A percentile compares a stretch with the other conserved stretches of the same genome.
Conservation (phyloP, 2,113 vertebrate species). For the Axis porcinus region DNA sequence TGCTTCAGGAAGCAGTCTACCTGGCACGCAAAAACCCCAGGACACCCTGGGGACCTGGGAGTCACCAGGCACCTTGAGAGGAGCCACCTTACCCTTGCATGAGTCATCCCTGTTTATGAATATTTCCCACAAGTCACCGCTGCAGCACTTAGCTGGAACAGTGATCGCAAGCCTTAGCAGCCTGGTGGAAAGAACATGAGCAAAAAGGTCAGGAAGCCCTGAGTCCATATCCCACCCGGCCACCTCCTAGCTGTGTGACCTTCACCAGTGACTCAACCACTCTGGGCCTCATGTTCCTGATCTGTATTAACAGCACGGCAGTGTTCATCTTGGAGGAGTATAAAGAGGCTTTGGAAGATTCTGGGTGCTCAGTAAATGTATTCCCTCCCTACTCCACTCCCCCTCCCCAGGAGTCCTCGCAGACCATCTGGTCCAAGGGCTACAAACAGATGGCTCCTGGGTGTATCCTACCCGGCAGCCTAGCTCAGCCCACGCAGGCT, state of each 20-base stretch:
- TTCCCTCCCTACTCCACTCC: neutral
- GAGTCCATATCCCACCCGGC: neutral
- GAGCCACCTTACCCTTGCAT: neutral
- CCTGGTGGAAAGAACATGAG: neutral
- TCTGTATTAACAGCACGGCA: neutral
- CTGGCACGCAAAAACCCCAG: neutral
- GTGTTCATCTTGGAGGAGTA: neutral
- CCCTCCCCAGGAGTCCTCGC: neutral
- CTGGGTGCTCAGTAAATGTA: neutral
- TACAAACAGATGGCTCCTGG: slow-evolving; percentile 46
- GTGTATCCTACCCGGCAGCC: neutral
- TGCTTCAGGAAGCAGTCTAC: neutral
- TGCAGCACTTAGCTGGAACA: accelerated
- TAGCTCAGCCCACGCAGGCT: neutral
- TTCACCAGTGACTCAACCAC: neutral
- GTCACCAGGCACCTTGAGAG: neutral
- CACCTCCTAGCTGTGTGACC: neutral
- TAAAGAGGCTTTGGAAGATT: neutral
- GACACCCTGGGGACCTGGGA: neutral
- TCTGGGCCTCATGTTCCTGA: neutral
- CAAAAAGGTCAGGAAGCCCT: neutral
- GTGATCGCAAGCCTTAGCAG: accelerated
- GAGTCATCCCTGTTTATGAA: neutral
- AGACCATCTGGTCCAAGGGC: slow-evolving; percentile 49
- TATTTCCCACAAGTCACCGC: neutral